These are phyloP conservation scores for Xenotilapia leptura DNA, from an alignment of 2,113 vertebrate genomes.

Conservation along the genomic window DNA sequence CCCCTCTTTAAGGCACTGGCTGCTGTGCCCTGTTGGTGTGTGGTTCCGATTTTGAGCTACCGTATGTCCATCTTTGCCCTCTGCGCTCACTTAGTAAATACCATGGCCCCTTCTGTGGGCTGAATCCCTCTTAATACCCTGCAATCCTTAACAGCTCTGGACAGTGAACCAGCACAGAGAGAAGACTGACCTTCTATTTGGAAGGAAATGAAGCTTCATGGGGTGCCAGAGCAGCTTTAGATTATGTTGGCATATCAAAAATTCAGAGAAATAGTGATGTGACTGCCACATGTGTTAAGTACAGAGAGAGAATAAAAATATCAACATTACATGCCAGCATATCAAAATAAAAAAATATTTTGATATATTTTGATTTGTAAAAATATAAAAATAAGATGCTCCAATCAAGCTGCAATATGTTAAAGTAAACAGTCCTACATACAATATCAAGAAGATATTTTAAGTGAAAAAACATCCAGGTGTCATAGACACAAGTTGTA, in stretches of 20 bases:
- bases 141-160: slow-evolving; percentile 5
- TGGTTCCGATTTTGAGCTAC: slow-evolving; percentile 1
- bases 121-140: slow-evolving; percentile 37
- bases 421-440: not conserved
- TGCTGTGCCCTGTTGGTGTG: not conserved
- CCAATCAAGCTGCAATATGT: not conserved
- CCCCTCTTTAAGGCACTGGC: not conserved
- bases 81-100: slow-evolving; percentile 11
- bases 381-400: not conserved
- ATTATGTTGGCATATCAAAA: not conserved
- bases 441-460: not conserved
- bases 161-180: not conserved
- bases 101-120: not conserved
- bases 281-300: not conserved
- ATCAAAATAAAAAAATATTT: not conserved
- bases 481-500: not conserved
- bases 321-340: not conserved
- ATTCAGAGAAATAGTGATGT: not conserved
- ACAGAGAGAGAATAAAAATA: not conserved
- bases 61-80: not conserved
- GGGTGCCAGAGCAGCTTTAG: not conserved
- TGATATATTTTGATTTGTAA: no score
- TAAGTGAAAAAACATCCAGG: not conserved
- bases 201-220: slow-evolving; percentile 7
- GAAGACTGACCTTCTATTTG: slow-evolving; percentile 20